Evolutionary conservation across 2,888 invertebrate genomes (phyloP).

Genomic region (Parelbella ahira): DNA sequence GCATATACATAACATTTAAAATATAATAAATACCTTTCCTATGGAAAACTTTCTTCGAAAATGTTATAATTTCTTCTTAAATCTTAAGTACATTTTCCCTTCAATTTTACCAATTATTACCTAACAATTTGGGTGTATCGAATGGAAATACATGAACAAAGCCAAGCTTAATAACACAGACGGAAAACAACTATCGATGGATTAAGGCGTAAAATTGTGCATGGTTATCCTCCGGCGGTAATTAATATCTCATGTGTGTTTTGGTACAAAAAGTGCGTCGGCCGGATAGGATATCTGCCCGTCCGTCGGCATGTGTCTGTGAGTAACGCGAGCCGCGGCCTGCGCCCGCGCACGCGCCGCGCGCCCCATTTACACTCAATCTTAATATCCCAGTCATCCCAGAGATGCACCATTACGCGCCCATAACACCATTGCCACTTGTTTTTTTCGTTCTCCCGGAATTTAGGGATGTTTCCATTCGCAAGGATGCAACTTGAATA

Average conservation of each 20-base stretch:
- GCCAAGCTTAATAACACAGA: no score
- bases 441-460: constrained; percentile 34
- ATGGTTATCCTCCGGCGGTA: constrained; percentile 64
- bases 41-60: no score
- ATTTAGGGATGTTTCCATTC: constrained; percentile 17
- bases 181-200: no score
- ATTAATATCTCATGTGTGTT: constrained; percentile 72
- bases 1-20: no score
- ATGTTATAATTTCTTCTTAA: no score
- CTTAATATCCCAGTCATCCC: constrained; percentile 62
- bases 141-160: no score
- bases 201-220: constrained; percentile 59
- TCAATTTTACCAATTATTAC: no score
- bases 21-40: no score
- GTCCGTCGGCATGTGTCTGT: constrained; percentile 36
- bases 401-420: constrained; percentile 71
- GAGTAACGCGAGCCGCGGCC: constrained; percentile 54
- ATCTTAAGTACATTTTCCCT: no score
- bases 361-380: constrained; percentile 72
- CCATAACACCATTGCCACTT: constrained; percentile 53
- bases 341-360: constrained; percentile 58
- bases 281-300: constrained; percentile 48
- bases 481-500: no score
- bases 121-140: no score
- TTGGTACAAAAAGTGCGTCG: constrained; percentile 63